Evolutionary conservation across 1,140 invertebrate species (phyloP).

Genomic region (Pectinophora gossypiella): DNA sequence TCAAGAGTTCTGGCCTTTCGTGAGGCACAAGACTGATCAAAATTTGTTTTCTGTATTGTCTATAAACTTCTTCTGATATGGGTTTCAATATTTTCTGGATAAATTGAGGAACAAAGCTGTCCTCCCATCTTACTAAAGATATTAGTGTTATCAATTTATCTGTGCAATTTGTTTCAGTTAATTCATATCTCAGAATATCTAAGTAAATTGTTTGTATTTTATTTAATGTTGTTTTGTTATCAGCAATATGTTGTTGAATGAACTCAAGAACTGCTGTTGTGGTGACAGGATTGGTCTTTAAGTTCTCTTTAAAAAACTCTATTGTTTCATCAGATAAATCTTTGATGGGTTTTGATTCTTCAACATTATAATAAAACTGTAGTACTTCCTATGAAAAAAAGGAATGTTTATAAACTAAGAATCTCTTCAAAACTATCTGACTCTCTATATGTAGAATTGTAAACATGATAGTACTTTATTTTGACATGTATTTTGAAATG

Average conservation of each 20-base stretch:
- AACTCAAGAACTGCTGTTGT: slow-evolving; percentile 42
- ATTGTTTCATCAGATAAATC: slow-evolving; percentile 33
- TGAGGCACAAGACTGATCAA: slow-evolving; percentile 54
- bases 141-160: slow-evolving; percentile 53
- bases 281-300: slow-evolving; percentile 59
- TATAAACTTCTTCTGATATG: slow-evolving; percentile 43
- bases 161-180: slow-evolving; percentile 34
- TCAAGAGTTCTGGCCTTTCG: slow-evolving; percentile 44
- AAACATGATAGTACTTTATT: too few relatives aligned
- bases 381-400: slow-evolving; percentile 48
- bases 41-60: slow-evolving; percentile 60
- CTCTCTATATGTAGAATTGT: too few relatives aligned
- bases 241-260: slow-evolving; percentile 30
- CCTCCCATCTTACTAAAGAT: slow-evolving; percentile 49
- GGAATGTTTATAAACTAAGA: background rate
- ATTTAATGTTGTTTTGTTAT: slow-evolving; percentile 28
- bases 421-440: too few relatives aligned
- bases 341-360: slow-evolving; percentile 39
- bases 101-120: slow-evolving; percentile 40
- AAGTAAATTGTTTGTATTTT: slow-evolving; percentile 50
- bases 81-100: slow-evolving; percentile 42
- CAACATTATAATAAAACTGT: slow-evolving; percentile 36
- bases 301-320: slow-evolving; percentile 48
- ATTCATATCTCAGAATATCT: slow-evolving; percentile 46
- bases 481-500: too few relatives aligned